Percentiles rank a stretch among this genome's conserved stretches.
Evolutionary conservation across 1,140 invertebrate species (phyloP).

Genomic region (Bombus balteatus): DNA sequence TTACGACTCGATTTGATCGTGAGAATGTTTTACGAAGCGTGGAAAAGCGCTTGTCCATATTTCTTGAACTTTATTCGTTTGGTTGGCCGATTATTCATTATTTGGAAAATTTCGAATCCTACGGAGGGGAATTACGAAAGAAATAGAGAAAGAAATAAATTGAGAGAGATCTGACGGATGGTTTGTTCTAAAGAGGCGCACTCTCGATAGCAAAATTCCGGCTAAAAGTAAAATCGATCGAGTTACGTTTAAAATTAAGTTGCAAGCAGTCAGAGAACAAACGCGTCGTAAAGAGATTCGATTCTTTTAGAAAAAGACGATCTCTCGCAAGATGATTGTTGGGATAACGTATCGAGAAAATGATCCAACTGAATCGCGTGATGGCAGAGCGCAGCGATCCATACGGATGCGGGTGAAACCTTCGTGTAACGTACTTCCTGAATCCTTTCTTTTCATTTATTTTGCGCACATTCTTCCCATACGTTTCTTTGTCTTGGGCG

Average conservation of each 20-base stretch:
- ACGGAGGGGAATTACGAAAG: no score
- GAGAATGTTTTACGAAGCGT: no score
- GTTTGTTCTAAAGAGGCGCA: no score
- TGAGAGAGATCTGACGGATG: no score
- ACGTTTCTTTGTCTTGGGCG: accelerated
- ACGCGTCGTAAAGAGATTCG: not conserved
- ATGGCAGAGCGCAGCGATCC: not conserved
- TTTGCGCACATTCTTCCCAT: no score
- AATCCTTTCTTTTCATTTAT: accelerated
- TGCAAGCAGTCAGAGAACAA: no score
- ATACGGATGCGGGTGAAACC: not conserved
- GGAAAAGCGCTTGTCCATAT: accelerated
- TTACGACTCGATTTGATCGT: not conserved
- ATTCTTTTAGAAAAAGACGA: not conserved
- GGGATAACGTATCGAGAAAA: not conserved
- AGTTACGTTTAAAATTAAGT: no score
- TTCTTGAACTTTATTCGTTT: no score
- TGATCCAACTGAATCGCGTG: not conserved
- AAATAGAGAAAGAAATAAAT: no score
- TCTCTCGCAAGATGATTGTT: not conserved
- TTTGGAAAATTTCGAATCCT: no score
- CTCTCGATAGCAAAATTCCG: no score
- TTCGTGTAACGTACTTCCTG: not conserved
- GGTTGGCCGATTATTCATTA: accelerated
- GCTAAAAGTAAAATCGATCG: no score